These are phyloP conservation scores for Mustelus asterias DNA, from an alignment of 2,113 vertebrate genomes.

Conservation along the genomic window DNA sequence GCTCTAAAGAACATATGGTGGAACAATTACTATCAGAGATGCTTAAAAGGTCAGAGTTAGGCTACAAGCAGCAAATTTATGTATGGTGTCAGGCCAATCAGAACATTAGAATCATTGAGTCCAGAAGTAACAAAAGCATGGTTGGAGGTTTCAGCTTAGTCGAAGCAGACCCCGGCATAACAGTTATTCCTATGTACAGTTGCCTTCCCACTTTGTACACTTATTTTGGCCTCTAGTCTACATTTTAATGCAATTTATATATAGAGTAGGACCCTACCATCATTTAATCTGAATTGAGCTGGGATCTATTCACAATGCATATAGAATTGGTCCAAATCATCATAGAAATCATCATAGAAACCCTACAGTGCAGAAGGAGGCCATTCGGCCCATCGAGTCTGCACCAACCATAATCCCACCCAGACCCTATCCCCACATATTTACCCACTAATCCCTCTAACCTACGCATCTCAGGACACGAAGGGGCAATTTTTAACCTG, in stretches of 20 bases:
- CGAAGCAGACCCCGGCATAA: background rate
- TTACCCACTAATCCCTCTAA: too few relatives aligned
- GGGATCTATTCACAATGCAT: background rate
- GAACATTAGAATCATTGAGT: background rate
- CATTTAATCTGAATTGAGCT: background rate
- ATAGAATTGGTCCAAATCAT: background rate
- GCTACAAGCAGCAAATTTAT: background rate
- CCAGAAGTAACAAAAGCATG: background rate
- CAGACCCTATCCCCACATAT: too few relatives aligned
- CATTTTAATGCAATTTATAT: background rate
- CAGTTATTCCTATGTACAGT: background rate
- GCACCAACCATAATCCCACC: too few relatives aligned
- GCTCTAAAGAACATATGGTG: background rate
- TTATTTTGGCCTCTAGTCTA: background rate
- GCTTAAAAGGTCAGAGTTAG: background rate
- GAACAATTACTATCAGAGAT: too few relatives aligned
- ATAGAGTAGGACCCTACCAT: background rate
- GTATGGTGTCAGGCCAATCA: background rate
- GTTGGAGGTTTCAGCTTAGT: background rate
- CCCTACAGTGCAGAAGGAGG: too few relatives aligned
- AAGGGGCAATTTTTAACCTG: too few relatives aligned
- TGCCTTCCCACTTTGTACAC: background rate
- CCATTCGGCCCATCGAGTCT: too few relatives aligned
- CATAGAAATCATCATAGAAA: too few relatives aligned
- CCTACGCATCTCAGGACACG: too few relatives aligned